Evolutionary conservation across 2,113 vertebrate species (phyloP).

Genomic region (Dolichallabes microphthalmus): DNA sequence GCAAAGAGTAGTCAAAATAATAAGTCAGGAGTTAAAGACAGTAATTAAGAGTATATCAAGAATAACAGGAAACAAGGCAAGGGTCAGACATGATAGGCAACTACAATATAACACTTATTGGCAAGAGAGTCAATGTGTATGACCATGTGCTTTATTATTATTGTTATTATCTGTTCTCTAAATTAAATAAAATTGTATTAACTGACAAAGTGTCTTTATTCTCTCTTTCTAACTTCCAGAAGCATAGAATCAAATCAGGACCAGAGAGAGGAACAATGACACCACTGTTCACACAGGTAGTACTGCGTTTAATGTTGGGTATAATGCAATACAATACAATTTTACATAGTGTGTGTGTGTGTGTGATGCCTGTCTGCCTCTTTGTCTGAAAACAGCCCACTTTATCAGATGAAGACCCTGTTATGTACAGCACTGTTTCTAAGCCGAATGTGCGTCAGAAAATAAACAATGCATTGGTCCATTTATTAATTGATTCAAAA

Average conservation of each 20-base stretch:
- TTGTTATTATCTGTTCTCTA: not conserved
- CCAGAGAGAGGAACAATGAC: not conserved
- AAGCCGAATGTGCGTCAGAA: not conserved
- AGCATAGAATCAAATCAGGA: not conserved
- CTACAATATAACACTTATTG: not conserved
- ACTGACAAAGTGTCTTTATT: not conserved
- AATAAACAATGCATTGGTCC: not conserved
- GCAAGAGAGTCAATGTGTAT: not conserved
- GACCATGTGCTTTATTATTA: not conserved
- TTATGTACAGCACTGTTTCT: not conserved
- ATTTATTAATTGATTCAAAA: not conserved
- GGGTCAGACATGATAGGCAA: not conserved
- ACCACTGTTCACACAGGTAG: not conserved
- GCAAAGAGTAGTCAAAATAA: not conserved
- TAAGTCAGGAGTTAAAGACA: not conserved
- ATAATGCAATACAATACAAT: not conserved
- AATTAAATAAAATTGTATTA: not conserved
- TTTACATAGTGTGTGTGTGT: not conserved
- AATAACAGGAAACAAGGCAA: not conserved
- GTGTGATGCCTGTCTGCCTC: not conserved
- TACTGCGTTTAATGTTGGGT: not conserved
- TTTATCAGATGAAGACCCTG: not conserved
- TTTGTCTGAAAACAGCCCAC: not conserved
- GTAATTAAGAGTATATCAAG: not conserved
- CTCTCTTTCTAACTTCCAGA: not conserved